Evolutionary conservation across 2,797 vertebrate genomes (phyloP).

Genomic region (Pygocentrus nattereri): DNA sequence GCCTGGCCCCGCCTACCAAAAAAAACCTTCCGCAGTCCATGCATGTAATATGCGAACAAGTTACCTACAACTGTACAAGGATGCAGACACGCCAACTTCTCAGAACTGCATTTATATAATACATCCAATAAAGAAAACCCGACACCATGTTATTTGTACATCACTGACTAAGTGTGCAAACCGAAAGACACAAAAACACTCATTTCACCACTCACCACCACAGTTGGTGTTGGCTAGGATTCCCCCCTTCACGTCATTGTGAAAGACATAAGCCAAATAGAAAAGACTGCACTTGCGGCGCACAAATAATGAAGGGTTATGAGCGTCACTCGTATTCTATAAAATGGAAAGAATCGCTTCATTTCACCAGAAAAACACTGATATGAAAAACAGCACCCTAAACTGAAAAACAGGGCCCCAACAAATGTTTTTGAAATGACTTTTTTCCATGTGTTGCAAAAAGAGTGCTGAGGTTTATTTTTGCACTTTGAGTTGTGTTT

Average conservation of each 20-base stretch:
- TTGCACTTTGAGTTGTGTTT: background rate
- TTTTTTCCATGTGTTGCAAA: background rate
- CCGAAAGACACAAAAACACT: conserved; percentile 22
- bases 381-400: background rate
- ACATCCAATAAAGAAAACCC: background rate
- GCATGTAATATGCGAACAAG: no score
- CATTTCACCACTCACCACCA: conserved; percentile 66
- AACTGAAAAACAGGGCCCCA: background rate
- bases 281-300: conserved; percentile 72
- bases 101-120: background rate
- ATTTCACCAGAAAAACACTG: background rate
- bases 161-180: background rate
- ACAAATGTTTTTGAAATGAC: background rate
- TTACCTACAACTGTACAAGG: background rate
- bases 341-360: conserved; percentile 7
- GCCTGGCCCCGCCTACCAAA: background rate
- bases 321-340: conserved; percentile 11
- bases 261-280: conserved; percentile 72
- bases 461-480: background rate
- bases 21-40: no score
- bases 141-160: background rate
- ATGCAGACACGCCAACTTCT: background rate
- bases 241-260: conserved; percentile 66
- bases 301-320: conserved; percentile 16
- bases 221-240: conserved; percentile 78